Evolutionary conservation across 2,888 invertebrate species (phyloP).

Genomic region (Julus scanicus): DNA sequence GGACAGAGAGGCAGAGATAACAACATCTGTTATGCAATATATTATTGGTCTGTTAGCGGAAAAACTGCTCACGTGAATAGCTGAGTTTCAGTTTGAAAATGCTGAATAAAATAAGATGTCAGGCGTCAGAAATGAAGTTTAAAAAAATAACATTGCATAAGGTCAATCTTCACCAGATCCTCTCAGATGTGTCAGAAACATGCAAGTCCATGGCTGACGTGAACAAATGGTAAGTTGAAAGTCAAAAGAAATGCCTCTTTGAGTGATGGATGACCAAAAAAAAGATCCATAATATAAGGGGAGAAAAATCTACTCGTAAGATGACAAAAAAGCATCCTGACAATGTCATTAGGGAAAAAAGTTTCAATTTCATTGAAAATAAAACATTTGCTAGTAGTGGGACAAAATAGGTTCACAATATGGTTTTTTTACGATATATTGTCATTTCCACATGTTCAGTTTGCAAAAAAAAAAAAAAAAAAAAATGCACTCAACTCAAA

Average conservation of each 20-base stretch:
- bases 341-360: conserved; percentile 40
- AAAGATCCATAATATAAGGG: conserved; percentile 35
- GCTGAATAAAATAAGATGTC: conserved; percentile 41
- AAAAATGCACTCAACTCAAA: conserved; percentile 3
- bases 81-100: conserved; percentile 3
- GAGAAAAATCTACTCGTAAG: conserved; percentile 11
- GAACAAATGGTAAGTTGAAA: conserved; percentile 45
- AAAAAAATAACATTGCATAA: conserved; percentile 37
- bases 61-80: not conserved
- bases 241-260: conserved; percentile 21
- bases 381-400: conserved; percentile 28
- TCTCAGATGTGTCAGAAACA: conserved; percentile 35
- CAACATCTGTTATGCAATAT: conserved; percentile 34
- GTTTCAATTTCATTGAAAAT: conserved; percentile 38
- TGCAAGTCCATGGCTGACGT: conserved; percentile 17
- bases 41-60: conserved; percentile 1
- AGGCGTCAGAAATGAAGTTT: conserved; percentile 36
- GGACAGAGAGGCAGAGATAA: not conserved
- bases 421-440: not conserved
- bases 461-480: not conserved
- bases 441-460: not conserved
- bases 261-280: conserved; percentile 46
- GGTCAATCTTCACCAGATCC: conserved; percentile 36
- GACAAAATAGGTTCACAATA: conserved; percentile 11
- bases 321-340: not conserved